Base-by-base conservation (phyloP, 2,888 invertebrate genomes). In the Dione juno region DNA sequence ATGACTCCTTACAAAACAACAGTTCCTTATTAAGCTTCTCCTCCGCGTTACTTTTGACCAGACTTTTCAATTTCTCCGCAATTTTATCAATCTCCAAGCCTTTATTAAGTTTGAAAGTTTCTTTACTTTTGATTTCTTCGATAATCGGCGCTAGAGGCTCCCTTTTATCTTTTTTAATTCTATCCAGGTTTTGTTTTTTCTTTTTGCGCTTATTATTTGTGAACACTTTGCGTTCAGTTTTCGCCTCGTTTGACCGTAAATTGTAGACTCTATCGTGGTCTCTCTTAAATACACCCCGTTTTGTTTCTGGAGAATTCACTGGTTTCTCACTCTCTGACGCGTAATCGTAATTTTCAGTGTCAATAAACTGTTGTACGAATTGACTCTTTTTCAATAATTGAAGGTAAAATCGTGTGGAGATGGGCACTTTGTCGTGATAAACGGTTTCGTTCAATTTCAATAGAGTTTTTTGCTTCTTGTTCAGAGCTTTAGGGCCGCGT, bases 361-460 rank as follows among this genome's bases (percentile, higher is more conserved):
- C 87, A 13, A 85, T 76, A 63, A 92, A 93, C 0, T 84, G 81
- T 68, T 85, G 81, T 1, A 90, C 67, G 57, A 93, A 93, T 72
- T 93, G 92, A 68, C 91, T 91, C 52, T 78, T 84, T 74, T 92
- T 92, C 0, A 93, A 77, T 11, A 92, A 79, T 75, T 92, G 92
- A 0, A 93, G 83, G 73, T 90, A 88, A 72, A 92, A 93, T 5
- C 93, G 83, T 0, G 92, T 93, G 3, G 88, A 89, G 45, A 93
- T 87, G 0, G 93, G 87, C 0, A 93, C 91, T 80, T 92, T 93
- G 72, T 92, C 92, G 77, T 90, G 84, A 76, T 84, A 92, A 6
- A 93, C 71, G 0, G 92, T 92, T 79, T 93, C 92, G 72, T 85
- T 90, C 14, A 75, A 78, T 79, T 88, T 92, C 19, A 93, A 77